Evolutionary conservation across 2,888 invertebrate species (phyloP), one percentile per base, ranked within the genome.

Genomic region (Argynnis bischoffii): DNA sequence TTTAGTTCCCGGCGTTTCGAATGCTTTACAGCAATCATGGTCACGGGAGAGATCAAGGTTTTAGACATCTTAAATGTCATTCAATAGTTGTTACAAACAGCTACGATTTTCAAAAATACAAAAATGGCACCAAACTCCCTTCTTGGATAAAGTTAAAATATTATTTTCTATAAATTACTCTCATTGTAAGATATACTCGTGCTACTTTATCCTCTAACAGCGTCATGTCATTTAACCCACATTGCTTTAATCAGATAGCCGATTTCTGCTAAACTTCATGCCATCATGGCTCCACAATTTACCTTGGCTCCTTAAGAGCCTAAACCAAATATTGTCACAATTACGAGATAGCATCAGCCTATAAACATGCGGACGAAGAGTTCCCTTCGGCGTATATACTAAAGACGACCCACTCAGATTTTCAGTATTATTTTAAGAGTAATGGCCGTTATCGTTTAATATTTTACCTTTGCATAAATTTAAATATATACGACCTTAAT

Each of bases 321-420:
- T 82, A 82, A 84, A 83, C 85, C 90, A 92, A 92, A 92, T 90
- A 92, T 91, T 91, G 90, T 88, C 90, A 89, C 89, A 90, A 92
- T 92, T 92, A 92, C 78, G 78, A 86, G 92, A 92, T 92, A 92
- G 77, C 87, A 92, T 92, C 92, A 83, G 76, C 83, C 83, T 84
- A 88, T 88, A 88, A 89, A 89, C 90, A 88, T 80, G 82, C 80
- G 81, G 79, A 81, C 81, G 80, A 83, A 84, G 82, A 81, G 80
- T 85, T 83, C 85, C 90, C 89, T 87, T 86, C 80, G 88, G 88
- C 86, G 82, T 85, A 82, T 88, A 86, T 89, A 85, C 89, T 81
- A 78, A 79, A 82, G 81, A 80, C 69, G 78, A 79, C 78, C 79
- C 77, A 79, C 80, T 76, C 75, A 72, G 72, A 65, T 68, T 72